Evolutionary conservation across 2,113 vertebrate species (phyloP), one percentile per base, ranked within the genome.

Genomic region (Nansenia antarctica): DNA sequence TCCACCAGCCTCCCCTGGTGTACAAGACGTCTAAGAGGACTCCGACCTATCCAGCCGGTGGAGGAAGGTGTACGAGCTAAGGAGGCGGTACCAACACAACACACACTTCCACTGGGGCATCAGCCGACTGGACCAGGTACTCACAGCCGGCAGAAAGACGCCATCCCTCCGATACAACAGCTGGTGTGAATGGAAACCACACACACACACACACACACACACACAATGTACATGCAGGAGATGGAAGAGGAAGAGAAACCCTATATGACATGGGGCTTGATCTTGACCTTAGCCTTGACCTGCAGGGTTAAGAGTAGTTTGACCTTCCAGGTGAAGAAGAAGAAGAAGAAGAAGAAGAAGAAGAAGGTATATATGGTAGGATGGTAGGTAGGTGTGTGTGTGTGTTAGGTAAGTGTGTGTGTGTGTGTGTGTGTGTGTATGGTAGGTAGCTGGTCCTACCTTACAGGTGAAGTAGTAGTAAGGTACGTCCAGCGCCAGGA

Each of bases 401-500:
- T n/a, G n/a, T n/a, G n/a, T n/a, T n/a, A n/a, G n/a, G n/a, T n/a
- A n/a, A n/a, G n/a, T n/a, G n/a, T n/a, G n/a, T n/a, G n/a, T n/a
- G n/a, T n/a, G n/a, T n/a, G n/a, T n/a, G n/a, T n/a, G n/a, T n/a
- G n/a, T n/a, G n/a, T n/a, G n/a, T n/a, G n/a, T n/a, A n/a, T n/a
- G n/a, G n/a, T n/a, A n/a, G 45, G 45, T 20, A 15, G 8, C 20
- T 27, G 18, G 30, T 18, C 70, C 68, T 79, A 98, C 97, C 95
- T 98, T 98, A 87, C 91, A 95, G 26, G 90, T 94, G 81, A 97
- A 99, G 87, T 95, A 99, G 74, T 96, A 98, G 76, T 96, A 90
- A 7, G 97, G 98, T 29, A 95, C 95, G 54, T 96, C 92, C 20
- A 98, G 74, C 27, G 96, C 96, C 12, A 99, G 90, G 22, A 99